phyloP scores from a whole-genome alignment of 2,797 vertebrate species.

The Salarias fasciatus region DNA sequence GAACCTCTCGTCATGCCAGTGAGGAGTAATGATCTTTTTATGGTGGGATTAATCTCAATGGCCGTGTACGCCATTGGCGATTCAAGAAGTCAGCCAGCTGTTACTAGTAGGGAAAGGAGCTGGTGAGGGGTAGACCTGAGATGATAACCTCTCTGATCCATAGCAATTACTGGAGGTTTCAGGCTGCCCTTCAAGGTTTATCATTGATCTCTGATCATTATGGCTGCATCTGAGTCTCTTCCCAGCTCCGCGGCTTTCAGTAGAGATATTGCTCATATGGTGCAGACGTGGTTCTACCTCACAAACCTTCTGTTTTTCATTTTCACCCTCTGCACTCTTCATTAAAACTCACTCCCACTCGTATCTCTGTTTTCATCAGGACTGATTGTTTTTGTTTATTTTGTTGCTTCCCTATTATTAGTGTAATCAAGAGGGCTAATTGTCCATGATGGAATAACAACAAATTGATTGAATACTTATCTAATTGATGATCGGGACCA shows the following conservation, averaged over 20 bases:
- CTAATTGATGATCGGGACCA: neutral
- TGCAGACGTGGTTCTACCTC: slow-evolving; percentile 16
- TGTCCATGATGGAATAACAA: slow-evolving; percentile 18
- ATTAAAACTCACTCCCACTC: neutral
- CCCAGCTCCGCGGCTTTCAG: slow-evolving; percentile 14
- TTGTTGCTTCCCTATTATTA: slow-evolving; percentile 1
- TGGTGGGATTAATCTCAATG: slow-evolving; percentile 70
- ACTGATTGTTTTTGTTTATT: slow-evolving; percentile 14
- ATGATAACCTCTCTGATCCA: slow-evolving; percentile 56
- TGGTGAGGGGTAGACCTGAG: slow-evolving; percentile 25
- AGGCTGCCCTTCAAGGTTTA: slow-evolving; percentile 41
- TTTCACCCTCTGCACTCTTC: slow-evolving; percentile 1
- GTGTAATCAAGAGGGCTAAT: slow-evolving; percentile 28
- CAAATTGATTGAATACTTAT: neutral
- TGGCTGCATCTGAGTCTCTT: slow-evolving; percentile 7
- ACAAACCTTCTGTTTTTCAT: slow-evolving; percentile 17
- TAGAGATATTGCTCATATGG: slow-evolving; percentile 30
- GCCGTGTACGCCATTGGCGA: slow-evolving; percentile 52
- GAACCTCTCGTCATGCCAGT: slow-evolving; percentile 51
- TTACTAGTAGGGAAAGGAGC: slow-evolving; percentile 37
- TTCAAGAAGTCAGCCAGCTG: slow-evolving; percentile 56
- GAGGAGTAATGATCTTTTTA: slow-evolving; percentile 70
- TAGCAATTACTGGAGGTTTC: slow-evolving; percentile 49
- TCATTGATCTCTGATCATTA: slow-evolving; percentile 52
- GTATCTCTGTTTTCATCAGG: slow-evolving; percentile 15